Conservation (phyloP, 2,113 vertebrate genomes). For the Cettia cetti region DNA sequence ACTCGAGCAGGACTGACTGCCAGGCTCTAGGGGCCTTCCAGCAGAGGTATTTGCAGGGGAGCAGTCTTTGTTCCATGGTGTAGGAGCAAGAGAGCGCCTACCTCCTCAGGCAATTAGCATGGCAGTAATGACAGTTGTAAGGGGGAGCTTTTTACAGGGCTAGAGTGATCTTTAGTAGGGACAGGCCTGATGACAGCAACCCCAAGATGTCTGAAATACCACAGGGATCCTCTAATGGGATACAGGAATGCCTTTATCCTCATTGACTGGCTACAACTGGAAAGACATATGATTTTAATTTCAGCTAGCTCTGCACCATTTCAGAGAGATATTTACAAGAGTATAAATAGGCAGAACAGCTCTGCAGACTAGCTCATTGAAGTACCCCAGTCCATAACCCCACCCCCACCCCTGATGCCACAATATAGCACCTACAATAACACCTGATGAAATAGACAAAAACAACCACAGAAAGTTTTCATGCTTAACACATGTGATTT, state of each 20-base stretch:
- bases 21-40: not conserved
- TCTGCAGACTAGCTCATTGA: not conserved
- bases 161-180: not conserved
- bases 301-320: not conserved
- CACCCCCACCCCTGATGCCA: not conserved
- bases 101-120: not conserved
- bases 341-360: not conserved
- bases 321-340: not conserved
- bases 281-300: conserved; percentile 44
- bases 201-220: conserved; percentile 33
- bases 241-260: conserved; percentile 9
- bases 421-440: not conserved
- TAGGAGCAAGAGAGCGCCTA: not conserved
- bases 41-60: not conserved
- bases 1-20: accelerated
- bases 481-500: not conserved
- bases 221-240: not conserved
- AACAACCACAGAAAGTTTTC: not conserved
- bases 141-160: not conserved
- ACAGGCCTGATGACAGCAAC: conserved; percentile 8
- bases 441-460: not conserved
- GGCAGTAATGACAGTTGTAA: not conserved
- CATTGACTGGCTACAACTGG: not conserved
- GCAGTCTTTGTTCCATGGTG: not conserved
- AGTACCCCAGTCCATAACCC: not conserved